Percentiles rank a stretch among this genome's conserved stretches.
Conservation (phyloP, 2,113 vertebrate genomes). For the Dasyurus viverrinus region DNA sequence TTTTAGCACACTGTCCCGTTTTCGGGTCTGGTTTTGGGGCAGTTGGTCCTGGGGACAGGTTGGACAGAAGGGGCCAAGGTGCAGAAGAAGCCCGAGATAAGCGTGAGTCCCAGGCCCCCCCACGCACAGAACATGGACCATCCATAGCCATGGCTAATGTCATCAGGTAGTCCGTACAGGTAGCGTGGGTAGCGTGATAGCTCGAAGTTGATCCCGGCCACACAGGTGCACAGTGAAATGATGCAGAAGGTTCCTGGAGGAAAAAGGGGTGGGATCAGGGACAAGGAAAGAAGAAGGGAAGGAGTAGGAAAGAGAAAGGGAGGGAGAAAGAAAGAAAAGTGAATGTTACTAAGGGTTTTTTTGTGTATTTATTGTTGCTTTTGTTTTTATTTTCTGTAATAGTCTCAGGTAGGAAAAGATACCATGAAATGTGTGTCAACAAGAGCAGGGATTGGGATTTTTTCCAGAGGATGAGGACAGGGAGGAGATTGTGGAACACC, state of each 20-base stretch:
- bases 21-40: conserved; percentile 96
- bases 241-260: conserved; percentile 97
- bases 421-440: neutral
- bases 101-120: conserved; percentile 96
- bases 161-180: conserved; percentile 95
- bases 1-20: conserved; percentile 98
- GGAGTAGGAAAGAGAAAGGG: conserved; percentile 18
- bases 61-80: conserved; percentile 98
- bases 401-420: neutral
- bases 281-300: conserved; percentile 52
- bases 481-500: neutral
- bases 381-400: neutral
- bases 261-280: conserved; percentile 51
- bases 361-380: neutral
- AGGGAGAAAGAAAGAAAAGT: conserved; percentile 9
- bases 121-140: conserved; percentile 99
- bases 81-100: conserved; percentile 98
- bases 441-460: neutral
- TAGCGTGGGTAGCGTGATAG: conserved; percentile 96
- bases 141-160: conserved; percentile 98
- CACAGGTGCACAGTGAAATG: conserved; percentile 98
- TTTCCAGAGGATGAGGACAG: neutral
- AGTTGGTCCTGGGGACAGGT: conserved; percentile 96
- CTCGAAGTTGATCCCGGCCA: conserved; percentile 98
- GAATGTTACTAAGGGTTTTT: neutral